These are phyloP conservation scores for Caenorhabditis sp. DNA, from an alignment of 2,888 invertebrate genomes.

Conservation along the genomic window DNA sequence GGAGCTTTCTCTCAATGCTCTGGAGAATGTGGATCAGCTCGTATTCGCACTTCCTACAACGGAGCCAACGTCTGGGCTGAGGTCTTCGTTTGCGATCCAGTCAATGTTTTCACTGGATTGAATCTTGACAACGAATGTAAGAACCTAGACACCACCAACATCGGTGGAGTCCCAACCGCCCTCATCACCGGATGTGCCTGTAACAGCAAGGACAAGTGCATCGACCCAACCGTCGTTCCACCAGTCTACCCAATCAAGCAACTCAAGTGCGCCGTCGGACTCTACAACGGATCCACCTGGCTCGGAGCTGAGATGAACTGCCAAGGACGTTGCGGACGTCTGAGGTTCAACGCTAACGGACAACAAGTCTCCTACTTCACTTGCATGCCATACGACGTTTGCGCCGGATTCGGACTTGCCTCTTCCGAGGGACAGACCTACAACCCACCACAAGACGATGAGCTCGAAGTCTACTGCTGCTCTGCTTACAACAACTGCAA, in stretches of 20 bases:
- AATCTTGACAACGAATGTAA: conserved; percentile 67
- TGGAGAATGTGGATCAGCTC: conserved; percentile 69
- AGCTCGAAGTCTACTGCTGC: conserved; percentile 67
- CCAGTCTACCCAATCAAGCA: conserved; percentile 67
- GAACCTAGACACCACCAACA: conserved; percentile 60
- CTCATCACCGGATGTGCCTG: conserved; percentile 69
- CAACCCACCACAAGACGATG: conserved; percentile 73
- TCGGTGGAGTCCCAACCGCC: conserved; percentile 58
- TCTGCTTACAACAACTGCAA: conserved; percentile 72
- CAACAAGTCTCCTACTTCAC: conserved; percentile 61
- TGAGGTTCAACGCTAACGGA: conserved; percentile 62
- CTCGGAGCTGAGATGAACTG: conserved; percentile 72
- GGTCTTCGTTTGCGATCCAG: conserved; percentile 71
- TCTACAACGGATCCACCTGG: conserved; percentile 61
- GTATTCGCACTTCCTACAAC: conserved; percentile 64
- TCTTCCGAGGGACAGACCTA: conserved; percentile 65
- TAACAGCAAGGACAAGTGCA: conserved; percentile 66
- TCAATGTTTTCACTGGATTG: conserved; percentile 65
- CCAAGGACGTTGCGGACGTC: conserved; percentile 70
- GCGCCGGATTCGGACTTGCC: conserved; percentile 70
- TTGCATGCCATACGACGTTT: conserved; percentile 71
- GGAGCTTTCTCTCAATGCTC: conserved; percentile 63
- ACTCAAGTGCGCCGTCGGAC: conserved; percentile 68
- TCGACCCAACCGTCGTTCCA: conserved; percentile 69
- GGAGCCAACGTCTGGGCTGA: conserved; percentile 61